Conservation (phyloP, 2,113 vertebrate species). For the Motacilla tschutschensis region DNA sequence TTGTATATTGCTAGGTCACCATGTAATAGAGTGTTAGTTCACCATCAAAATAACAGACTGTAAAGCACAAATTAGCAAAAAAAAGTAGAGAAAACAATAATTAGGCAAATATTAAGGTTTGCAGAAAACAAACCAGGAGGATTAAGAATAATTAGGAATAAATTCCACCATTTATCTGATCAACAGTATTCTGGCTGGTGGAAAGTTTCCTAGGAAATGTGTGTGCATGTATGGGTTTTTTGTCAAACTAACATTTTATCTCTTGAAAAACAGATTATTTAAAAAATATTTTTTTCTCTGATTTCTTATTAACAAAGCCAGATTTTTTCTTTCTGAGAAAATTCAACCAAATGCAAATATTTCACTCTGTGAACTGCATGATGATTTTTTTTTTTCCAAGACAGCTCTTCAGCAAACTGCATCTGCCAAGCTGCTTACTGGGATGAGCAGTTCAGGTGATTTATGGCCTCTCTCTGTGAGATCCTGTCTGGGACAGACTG, state of each 20-base stretch:
- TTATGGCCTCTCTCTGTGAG: neutral
- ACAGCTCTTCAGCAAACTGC: neutral
- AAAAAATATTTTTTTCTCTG: rapidly evolving
- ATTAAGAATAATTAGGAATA: neutral
- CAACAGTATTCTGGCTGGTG: neutral
- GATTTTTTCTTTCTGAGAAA: neutral
- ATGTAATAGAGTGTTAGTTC: neutral
- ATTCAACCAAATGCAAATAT: neutral
- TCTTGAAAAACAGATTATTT: neutral
- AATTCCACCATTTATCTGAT: neutral
- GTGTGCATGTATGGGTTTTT: rapidly evolving
- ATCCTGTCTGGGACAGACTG: neutral
- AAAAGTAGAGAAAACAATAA: rapidly evolving
- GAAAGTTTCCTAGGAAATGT: neutral
- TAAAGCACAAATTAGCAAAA: neutral
- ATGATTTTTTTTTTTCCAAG: neutral
- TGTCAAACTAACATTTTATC: neutral
- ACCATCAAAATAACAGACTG: neutral
- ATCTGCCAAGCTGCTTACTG: neutral
- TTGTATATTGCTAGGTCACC: neutral
- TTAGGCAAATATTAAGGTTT: neutral
- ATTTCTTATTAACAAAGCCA: neutral
- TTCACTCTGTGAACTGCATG: neutral
- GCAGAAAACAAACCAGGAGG: neutral
- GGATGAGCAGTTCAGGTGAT: neutral